Evolutionary conservation across 2,888 invertebrate genomes (phyloP).

Genomic region (Agrotis puta): DNA sequence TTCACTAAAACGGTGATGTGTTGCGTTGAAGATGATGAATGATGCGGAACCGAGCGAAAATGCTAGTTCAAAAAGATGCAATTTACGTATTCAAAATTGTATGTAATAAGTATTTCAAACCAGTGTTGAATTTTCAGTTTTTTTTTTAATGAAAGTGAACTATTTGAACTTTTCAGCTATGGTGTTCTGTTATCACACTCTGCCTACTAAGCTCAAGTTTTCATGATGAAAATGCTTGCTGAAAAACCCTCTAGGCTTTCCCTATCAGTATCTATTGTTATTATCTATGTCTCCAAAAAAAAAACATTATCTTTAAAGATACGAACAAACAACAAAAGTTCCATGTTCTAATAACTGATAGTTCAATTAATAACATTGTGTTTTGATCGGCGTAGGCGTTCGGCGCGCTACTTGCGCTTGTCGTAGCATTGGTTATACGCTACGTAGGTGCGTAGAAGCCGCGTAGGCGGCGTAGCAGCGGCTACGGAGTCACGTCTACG

Average conservation of each 20-base stretch:
- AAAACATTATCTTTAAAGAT: not conserved
- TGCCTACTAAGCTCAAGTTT: no score
- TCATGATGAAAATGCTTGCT: no score
- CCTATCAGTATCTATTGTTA: no score
- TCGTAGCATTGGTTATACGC: not conserved
- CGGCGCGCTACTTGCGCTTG: slow-evolving; percentile 4
- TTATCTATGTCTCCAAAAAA: no score
- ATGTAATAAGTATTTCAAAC: no score
- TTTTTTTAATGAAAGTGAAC: no score
- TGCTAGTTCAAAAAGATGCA: not conserved
- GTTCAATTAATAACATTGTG: not conserved
- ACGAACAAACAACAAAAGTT: not conserved
- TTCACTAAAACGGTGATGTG: slow-evolving; percentile 8
- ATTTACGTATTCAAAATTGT: not conserved
- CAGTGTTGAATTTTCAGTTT: no score
- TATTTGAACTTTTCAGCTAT: no score
- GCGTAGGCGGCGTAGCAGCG: slow-evolving; percentile 17
- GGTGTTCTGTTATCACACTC: no score
- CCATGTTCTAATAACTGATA: slow-evolving; percentile 1
- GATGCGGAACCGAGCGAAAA: not conserved
- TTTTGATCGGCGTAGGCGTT: slow-evolving; percentile 8
- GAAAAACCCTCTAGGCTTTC: no score
- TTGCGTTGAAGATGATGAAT: not conserved
- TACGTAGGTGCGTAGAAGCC: slow-evolving; percentile 26
- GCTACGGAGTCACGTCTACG: slow-evolving; percentile 14